phyloP scores from a whole-genome alignment of 2,797 vertebrate genomes.

The Spinus olivaceus region DNA sequence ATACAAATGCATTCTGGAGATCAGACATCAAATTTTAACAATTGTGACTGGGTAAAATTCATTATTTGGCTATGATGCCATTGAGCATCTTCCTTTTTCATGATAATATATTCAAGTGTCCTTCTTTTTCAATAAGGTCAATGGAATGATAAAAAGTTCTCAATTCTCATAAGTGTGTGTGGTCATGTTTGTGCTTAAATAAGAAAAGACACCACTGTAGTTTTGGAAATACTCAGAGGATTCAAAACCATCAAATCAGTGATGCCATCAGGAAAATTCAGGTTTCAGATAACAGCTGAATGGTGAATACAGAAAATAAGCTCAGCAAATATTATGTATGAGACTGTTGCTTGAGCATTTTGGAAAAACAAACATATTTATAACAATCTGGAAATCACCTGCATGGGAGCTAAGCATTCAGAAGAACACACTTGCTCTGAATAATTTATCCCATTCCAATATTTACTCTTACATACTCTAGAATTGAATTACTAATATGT shows the following conservation, averaged over 20 bases:
- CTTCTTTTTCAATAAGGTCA: background rate
- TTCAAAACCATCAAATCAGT: background rate
- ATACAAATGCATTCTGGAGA: background rate
- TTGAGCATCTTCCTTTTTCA: background rate
- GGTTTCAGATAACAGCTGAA: background rate
- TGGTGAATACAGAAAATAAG: background rate
- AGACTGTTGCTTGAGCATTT: background rate
- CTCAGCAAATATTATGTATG: background rate
- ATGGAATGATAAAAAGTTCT: background rate
- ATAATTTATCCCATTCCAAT: constrained; percentile 32
- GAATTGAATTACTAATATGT: background rate
- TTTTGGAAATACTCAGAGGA: background rate
- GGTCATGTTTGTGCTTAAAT: background rate
- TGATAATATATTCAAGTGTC: background rate
- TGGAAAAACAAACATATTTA: constrained; percentile 18
- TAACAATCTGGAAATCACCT: background rate
- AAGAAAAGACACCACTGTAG: background rate
- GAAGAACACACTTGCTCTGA: constrained; percentile 1
- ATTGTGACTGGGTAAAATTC: background rate
- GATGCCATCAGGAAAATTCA: background rate
- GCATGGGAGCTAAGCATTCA: background rate
- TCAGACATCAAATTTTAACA: background rate
- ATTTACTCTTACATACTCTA: background rate
- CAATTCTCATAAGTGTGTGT: accelerated
- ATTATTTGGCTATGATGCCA: background rate